phyloP scores from a whole-genome alignment of 2,797 vertebrate genomes.

The Schizopygopsis pylzovi region DNA sequence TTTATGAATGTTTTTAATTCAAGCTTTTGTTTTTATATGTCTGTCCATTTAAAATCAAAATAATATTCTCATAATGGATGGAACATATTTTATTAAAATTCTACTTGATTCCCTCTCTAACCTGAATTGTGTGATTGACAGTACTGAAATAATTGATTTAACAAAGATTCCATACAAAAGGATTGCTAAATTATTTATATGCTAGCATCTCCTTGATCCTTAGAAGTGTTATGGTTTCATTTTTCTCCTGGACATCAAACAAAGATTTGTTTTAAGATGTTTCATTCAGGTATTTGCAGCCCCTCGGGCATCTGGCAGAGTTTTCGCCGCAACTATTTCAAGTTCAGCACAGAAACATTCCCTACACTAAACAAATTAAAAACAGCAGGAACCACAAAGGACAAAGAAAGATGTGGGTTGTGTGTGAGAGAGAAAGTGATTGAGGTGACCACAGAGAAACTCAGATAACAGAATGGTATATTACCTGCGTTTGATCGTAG shows the following conservation, averaged over 20 bases:
- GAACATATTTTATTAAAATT: not conserved
- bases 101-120: not conserved
- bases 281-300: conserved; percentile 60
- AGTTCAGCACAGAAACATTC: conserved; percentile 44
- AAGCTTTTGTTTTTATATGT: not conserved
- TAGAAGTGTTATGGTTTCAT: conserved; percentile 38
- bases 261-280: conserved; percentile 55
- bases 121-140: not conserved
- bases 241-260: conserved; percentile 45
- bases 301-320: conserved; percentile 57
- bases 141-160: not conserved
- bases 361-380: conserved; percentile 15
- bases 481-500: not conserved
- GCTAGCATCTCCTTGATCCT: conserved; percentile 23
- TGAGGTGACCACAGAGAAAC: conserved; percentile 34
- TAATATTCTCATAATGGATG: not conserved
- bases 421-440: not conserved
- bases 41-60: not conserved
- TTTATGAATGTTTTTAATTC: not conserved
- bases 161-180: conserved; percentile 2
- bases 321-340: conserved; percentile 55
- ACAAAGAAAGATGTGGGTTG: conserved; percentile 11
- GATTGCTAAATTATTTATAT: conserved; percentile 37
- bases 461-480: conserved; percentile 19
- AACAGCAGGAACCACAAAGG: conserved; percentile 10